Base-by-base conservation (phyloP, 1,140 invertebrate genomes). In the Nephotettix cincticeps region DNA sequence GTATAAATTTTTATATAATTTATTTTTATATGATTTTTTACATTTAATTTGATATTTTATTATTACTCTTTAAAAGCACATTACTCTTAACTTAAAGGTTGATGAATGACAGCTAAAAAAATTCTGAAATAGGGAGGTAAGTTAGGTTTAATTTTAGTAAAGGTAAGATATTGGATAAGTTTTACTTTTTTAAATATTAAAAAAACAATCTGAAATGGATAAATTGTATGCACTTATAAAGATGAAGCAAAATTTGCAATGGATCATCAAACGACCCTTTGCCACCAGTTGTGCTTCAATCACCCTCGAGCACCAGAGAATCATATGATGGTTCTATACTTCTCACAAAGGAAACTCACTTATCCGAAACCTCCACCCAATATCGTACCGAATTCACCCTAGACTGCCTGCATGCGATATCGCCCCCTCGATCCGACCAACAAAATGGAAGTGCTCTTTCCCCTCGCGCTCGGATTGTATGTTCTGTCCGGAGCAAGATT, bases 401-500 rank as follows among this genome's bases (percentile, higher is more conserved):
- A 2, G 54, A 25, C 11, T 28, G 28, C 64, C 11, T 65, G 32
- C 61, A 40, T 65, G 61, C 30, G 30, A 65, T 65, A 28, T 65
- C 61, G 28, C 4, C 61, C 19, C 11, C 19, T 21, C 32, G 32
- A 19, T 25, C n/a, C 61, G 14, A 19, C 30, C 61, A 30, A 64
- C 61, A 64, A 64, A 67, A 67, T 67, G 64, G 64, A 67, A 67
- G 64, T 43, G 64, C 36, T 67, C 40, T 64, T 19, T 30, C 64
- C 64, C 64, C 28, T 30, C 14, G 56, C 30, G 23, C 23, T 27
- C 28, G 27, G 28, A 9, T 40, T n/a, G 61, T 32, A 17, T 67
- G 32, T 67, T 43, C 30, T 43, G 36, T 43, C 64, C 64, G 27
- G 66, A 67, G 30, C 43, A 73, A 75, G 74, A 75, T 75, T 75